Evolutionary conservation across 2,888 invertebrate genomes (phyloP), one percentile per base, ranked within the genome.

Genomic region (Pristionchus maxplancki): DNA sequence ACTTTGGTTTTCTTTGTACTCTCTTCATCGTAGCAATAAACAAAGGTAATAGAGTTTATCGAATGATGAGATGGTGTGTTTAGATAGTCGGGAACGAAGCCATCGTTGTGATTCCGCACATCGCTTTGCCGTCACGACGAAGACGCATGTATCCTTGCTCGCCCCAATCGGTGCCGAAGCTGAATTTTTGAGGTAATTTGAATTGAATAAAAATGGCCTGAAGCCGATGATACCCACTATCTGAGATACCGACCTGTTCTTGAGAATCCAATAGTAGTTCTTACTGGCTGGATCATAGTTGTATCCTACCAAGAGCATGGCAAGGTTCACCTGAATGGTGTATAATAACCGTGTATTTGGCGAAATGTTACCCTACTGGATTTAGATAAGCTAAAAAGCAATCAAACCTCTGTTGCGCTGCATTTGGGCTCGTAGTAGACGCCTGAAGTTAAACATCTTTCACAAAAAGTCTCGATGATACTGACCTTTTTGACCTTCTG

Each of bases 241-340:
- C n/a, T n/a, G n/a, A n/a, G n/a, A n/a, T n/a, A n/a, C 24, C 6
- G 24, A 89, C 90, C 94, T 97, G 95, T 97, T 97, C 94, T 97
- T 97, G 88, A 97, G 95, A 58, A 97, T 96, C 97, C 97, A 97
- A 91, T 97, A 97, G 89, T n/a, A n/a, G n/a, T n/a, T n/a, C n/a
- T n/a, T n/a, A n/a, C n/a, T n/a, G n/a, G n/a, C n/a, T n/a, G n/a
- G n/a, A n/a, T n/a, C n/a, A n/a, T n/a, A 94, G 8, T 97, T 97
- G 94, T 97, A 98, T 0, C 98, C 98, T 20, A 98, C 97, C 24
- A 97, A 96, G 71, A 98, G 95, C 96, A 98, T 97, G 0, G 97
- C 98, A 94, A 98, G 98, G 95, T 98, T 97, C 24, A 98, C 96
- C 78, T 92, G n/a, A n/a, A n/a, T 90, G 93, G 96, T 96, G 0